These are phyloP conservation scores for Lepidotrigona ventralis DNA, from an alignment of 1,140 invertebrate genomes.

Conservation along the genomic window DNA sequence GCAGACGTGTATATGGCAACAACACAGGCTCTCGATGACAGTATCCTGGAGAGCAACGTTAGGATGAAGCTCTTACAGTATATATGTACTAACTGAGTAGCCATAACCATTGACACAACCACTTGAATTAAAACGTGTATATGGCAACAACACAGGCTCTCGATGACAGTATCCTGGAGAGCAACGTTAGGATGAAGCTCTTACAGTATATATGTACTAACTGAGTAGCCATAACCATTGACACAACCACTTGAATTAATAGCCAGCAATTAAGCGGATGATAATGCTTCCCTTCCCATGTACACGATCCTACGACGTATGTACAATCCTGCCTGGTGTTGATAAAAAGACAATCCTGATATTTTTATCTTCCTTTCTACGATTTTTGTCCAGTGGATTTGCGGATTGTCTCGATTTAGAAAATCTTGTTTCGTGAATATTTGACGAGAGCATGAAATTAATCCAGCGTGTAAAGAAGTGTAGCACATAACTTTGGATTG, in stretches of 20 bases:
- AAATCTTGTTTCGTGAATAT: neutral
- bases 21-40: constrained; percentile 28
- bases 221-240: constrained; percentile 37
- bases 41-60: constrained; percentile 24
- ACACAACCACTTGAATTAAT: constrained; percentile 46
- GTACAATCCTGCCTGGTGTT: neutral
- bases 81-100: neutral
- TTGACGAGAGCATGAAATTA: neutral
- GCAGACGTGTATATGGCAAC: neutral
- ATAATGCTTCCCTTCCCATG: constrained; percentile 11
- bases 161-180: constrained; percentile 28
- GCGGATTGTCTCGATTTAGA: no score
- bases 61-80: constrained; percentile 46
- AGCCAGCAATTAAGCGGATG: constrained; percentile 36
- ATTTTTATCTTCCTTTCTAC: neutral
- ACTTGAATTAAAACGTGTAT: constrained; percentile 33
- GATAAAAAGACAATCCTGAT: constrained; percentile 15
- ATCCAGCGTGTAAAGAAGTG: neutral
- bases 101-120: constrained; percentile 43
- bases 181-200: constrained; percentile 47
- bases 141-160: constrained; percentile 1
- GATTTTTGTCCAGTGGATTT: neutral
- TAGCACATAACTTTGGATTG: no score
- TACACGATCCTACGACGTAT: no score
- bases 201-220: constrained; percentile 13